Conservation (phyloP, 2,888 invertebrate species). For the Diogma glabrata region DNA sequence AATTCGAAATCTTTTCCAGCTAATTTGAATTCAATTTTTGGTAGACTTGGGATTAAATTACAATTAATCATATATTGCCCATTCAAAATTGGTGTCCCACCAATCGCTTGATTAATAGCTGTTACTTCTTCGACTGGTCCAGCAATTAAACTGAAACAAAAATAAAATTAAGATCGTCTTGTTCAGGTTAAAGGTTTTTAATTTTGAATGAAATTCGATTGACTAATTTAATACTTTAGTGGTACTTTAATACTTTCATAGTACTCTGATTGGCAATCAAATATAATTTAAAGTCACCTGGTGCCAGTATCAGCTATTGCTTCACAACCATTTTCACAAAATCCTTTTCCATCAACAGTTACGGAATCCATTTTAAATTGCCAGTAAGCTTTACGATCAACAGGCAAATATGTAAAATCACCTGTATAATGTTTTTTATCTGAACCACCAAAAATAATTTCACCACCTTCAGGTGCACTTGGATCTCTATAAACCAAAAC, state of each 20-base stretch:
- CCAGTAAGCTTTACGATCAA: slow-evolving; percentile 87
- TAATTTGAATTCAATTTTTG: slow-evolving; percentile 64
- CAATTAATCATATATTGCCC: slow-evolving; percentile 84
- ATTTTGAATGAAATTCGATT: too few relatives aligned
- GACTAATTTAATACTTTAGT: too few relatives aligned
- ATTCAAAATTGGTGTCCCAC: slow-evolving; percentile 67
- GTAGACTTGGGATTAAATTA: slow-evolving; percentile 61
- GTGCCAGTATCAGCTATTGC: slow-evolving; percentile 97
- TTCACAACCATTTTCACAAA: slow-evolving; percentile 75
- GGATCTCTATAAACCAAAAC: too few relatives aligned
- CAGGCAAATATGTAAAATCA: slow-evolving; percentile 79
- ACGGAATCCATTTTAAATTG: slow-evolving; percentile 85
- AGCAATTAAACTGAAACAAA: slow-evolving; percentile 88
- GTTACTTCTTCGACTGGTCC: slow-evolving; percentile 72
- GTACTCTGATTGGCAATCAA: too few relatives aligned
- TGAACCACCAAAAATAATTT: slow-evolving; percentile 88
- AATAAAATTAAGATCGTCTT: too few relatives aligned
- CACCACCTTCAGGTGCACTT: slow-evolving; percentile 61
- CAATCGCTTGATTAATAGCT: slow-evolving; percentile 71
- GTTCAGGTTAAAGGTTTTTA: too few relatives aligned
- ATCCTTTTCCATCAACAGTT: slow-evolving; percentile 40
- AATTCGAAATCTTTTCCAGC: slow-evolving; percentile 66
- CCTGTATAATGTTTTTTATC: slow-evolving; percentile 84
- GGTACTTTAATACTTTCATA: too few relatives aligned
- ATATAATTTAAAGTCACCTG: too few relatives aligned